Conservation (phyloP, 2,113 vertebrate species). For the Clupea harengus region DNA sequence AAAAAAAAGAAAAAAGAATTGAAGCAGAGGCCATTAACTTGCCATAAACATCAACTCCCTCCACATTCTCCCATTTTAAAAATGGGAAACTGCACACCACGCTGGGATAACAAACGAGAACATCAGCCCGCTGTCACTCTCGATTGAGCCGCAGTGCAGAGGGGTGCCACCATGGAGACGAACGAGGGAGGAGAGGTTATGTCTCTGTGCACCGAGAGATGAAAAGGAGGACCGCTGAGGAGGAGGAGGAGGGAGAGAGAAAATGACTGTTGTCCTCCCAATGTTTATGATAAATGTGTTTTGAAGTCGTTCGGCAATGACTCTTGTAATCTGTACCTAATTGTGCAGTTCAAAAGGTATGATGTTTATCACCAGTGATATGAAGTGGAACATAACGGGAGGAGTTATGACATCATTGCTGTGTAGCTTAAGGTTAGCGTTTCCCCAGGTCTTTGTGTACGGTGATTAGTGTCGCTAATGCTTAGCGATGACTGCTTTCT, state of each 20-base stretch:
- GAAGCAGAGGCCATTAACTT: conserved; percentile 74
- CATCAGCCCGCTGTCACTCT: conserved; percentile 17
- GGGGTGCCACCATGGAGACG: background rate
- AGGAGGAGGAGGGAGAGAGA: background rate
- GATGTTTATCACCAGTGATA: background rate
- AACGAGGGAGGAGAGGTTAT: background rate
- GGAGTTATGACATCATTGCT: background rate
- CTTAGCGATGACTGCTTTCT: background rate
- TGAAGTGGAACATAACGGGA: background rate
- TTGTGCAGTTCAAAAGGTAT: background rate
- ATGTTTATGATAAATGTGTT: conserved; percentile 8
- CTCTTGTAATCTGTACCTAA: conserved; percentile 8
- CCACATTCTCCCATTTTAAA: conserved; percentile 59
- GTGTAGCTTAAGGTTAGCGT: background rate
- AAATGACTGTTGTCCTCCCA: conserved; percentile 2
- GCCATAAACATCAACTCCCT: conserved; percentile 75
- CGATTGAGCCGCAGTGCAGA: background rate
- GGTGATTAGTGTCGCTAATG: background rate
- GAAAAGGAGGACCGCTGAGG: background rate
- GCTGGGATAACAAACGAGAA: conserved; percentile 63
- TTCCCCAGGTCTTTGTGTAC: background rate
- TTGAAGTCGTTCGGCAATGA: background rate
- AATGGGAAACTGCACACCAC: conserved; percentile 27
- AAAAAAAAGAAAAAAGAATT: conserved; percentile 38
- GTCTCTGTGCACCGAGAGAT: background rate